These are phyloP conservation scores for roundworm (Caenorhabditis elegans) DNA, from an alignment of 1,140 invertebrate genomes.

Conservation along the genomic window WBcel235 BX284603.4:12432001-12432500, in stretches of 20 bases:
- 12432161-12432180: background rate
- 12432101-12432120: too few relatives aligned
- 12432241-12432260: slow-evolving; percentile 37
- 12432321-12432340: slow-evolving; percentile 39
- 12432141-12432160: too few relatives aligned
- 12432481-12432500: slow-evolving; percentile 39
- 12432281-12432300: slow-evolving; percentile 41
- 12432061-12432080: too few relatives aligned
- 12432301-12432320: slow-evolving; percentile 16
- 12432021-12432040: too few relatives aligned
- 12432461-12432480: slow-evolving; percentile 49
- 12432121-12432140: too few relatives aligned
- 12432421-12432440: slow-evolving; percentile 39
- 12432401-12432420: slow-evolving; percentile 35
- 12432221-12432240: slow-evolving; percentile 39
- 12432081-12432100: too few relatives aligned
- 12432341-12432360: slow-evolving; percentile 48
- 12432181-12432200: background rate
- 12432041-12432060: too few relatives aligned
- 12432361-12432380: slow-evolving; percentile 47
- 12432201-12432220: too few relatives aligned
- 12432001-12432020: too few relatives aligned
- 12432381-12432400: slow-evolving; percentile 44
- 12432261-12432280: slow-evolving; percentile 48
- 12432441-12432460: slow-evolving; percentile 46